Evolutionary conservation across 1,140 invertebrate genomes (phyloP).

Genomic region (Harpegnathos saltator): DNA sequence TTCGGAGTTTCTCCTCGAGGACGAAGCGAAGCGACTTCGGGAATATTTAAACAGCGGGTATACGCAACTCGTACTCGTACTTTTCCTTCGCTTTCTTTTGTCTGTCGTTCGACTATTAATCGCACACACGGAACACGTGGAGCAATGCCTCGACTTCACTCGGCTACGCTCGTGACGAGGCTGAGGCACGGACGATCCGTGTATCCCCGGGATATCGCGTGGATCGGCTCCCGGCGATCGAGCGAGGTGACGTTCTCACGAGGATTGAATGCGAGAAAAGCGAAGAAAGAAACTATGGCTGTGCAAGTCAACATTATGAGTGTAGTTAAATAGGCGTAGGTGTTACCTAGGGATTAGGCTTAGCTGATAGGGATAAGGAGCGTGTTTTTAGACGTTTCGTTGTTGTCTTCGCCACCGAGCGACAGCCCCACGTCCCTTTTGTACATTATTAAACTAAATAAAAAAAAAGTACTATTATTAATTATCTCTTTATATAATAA

Average conservation of each 20-base stretch:
- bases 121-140: not conserved
- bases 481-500: slow-evolving; percentile 83
- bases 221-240: slow-evolving; percentile 2
- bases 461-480: slow-evolving; percentile 82
- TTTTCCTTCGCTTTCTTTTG: no score
- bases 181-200: not conserved
- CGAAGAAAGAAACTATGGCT: slow-evolving; percentile 84
- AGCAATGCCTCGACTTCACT: not conserved
- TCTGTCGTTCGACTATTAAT: not conserved
- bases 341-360: slow-evolving; percentile 84
- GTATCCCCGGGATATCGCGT: slow-evolving; percentile 12
- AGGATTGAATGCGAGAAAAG: slow-evolving; percentile 47
- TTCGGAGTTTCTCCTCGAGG: no score
- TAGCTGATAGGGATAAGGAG: slow-evolving; percentile 81
- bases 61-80: no score
- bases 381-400: slow-evolving; percentile 80
- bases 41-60: no score
- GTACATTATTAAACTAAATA: slow-evolving; percentile 84
- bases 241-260: not conserved
- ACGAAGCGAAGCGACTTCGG: no score
- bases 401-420: slow-evolving; percentile 75
- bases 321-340: slow-evolving; percentile 83
- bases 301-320: slow-evolving; percentile 85
- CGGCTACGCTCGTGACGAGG: not conserved
- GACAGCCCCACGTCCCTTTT: slow-evolving; percentile 74